A percentile compares a stretch with the other conserved stretches of the same genome.
Conservation (phyloP, 2,888 invertebrate genomes). For the Merodon equestris region DNA sequence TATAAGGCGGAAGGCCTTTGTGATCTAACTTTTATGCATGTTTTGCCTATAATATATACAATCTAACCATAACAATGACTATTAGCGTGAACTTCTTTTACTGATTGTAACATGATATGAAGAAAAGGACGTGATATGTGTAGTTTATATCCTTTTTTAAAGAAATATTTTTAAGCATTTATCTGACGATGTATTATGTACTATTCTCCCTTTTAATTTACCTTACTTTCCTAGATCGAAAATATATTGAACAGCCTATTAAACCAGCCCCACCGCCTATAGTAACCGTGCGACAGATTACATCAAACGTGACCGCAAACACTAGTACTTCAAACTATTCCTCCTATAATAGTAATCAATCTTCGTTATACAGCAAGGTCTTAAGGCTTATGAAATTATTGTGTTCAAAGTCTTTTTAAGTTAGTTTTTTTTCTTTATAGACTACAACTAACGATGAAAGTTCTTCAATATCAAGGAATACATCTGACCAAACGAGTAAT, state of each 20-base stretch:
- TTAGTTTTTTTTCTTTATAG: slow-evolving; percentile 45
- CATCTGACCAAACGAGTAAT: slow-evolving; percentile 74
- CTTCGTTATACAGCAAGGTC: slow-evolving; percentile 71
- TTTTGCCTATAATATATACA: no score
- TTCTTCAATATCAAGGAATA: slow-evolving; percentile 73
- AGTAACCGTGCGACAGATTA: slow-evolving; percentile 81
- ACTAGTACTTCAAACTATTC: slow-evolving; percentile 69
- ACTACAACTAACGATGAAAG: slow-evolving; percentile 72
- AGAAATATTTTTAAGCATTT: no score
- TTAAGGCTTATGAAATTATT: neutral
- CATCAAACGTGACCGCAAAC: slow-evolving; percentile 75
- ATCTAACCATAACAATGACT: no score
- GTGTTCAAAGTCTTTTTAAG: neutral
- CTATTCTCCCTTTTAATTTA: no score
- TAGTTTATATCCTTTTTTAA: no score
- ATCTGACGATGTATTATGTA: no score
- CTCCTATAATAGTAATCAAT: slow-evolving; percentile 31
- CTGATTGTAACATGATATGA: no score
- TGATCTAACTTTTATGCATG: no score
- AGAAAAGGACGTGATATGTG: no score
- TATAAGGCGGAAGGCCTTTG: no score
- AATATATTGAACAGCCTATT: slow-evolving; percentile 91
- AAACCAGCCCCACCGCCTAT: slow-evolving; percentile 87
- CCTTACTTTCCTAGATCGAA: slow-evolving; percentile 81
- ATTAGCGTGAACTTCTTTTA: no score